A percentile compares a stretch with the other conserved stretches of the same genome.
Conservation (phyloP, 2,113 vertebrate species). For the Hemiscyllium ocellatum region DNA sequence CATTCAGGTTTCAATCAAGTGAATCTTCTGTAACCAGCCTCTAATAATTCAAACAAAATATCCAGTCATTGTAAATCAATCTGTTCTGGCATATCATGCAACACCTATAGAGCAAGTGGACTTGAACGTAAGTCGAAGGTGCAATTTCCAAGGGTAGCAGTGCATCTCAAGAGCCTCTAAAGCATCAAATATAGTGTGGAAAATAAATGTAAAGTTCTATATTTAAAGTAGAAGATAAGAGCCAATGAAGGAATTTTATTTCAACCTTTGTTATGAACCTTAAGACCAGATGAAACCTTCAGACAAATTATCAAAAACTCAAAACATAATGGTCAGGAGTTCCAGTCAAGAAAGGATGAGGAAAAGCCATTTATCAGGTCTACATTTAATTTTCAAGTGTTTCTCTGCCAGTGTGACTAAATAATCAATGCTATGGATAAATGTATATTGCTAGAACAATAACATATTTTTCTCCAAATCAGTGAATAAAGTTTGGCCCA, state of each 20-base stretch:
- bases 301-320: background rate
- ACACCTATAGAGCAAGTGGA: too few relatives aligned
- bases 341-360: background rate
- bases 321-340: background rate
- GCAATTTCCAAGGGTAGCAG: too few relatives aligned
- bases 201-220: background rate
- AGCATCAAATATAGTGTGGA: background rate
- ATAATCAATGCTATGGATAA: constrained; percentile 5
- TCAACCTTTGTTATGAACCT: background rate
- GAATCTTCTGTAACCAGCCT: too few relatives aligned
- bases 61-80: too few relatives aligned
- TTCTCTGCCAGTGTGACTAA: background rate
- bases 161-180: too few relatives aligned
- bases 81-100: too few relatives aligned
- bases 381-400: background rate
- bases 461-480: background rate
- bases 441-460: background rate
- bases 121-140: too few relatives aligned
- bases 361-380: background rate
- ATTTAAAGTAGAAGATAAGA: background rate
- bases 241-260: background rate
- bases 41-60: too few relatives aligned
- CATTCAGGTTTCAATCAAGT: too few relatives aligned
- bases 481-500: too few relatives aligned
- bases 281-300: background rate